A percentile compares a stretch with the other conserved stretches of the same genome.
Conservation (phyloP, 2,888 invertebrate genomes). For the Ophion costatus region DNA sequence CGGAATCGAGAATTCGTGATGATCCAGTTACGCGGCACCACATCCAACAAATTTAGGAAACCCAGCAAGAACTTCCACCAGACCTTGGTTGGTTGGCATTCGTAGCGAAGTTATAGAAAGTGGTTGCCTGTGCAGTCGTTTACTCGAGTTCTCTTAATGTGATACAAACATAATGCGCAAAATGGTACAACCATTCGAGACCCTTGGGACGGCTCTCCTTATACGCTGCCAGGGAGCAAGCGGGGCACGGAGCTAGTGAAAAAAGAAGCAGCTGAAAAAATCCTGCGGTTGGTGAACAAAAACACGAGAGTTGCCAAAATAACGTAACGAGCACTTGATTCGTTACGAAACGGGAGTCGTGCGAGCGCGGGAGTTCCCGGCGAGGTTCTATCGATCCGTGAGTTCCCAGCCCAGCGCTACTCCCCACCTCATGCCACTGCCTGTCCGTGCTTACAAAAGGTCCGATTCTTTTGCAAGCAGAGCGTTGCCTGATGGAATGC, state of each 20-base stretch:
- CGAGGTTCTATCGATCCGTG: constrained; percentile 40
- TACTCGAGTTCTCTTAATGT: no score
- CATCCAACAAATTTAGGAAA: no score
- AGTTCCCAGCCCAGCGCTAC: neutral
- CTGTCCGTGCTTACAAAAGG: constrained; percentile 33
- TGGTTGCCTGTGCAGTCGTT: no score
- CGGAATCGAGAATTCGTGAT: no score
- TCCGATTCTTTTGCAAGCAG: constrained; percentile 56
- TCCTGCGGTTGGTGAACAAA: neutral
- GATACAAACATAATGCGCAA: no score
- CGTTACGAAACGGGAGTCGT: constrained; percentile 32
- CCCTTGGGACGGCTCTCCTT: no score
- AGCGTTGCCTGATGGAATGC: constrained; percentile 46
- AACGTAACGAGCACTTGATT: constrained; percentile 44
- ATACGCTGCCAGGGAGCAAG: no score
- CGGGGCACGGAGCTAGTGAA: neutral
- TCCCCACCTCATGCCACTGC: neutral
- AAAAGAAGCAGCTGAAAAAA: neutral
- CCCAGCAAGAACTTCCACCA: no score
- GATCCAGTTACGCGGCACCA: no score
- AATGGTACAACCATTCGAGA: no score
- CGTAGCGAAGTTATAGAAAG: no score
- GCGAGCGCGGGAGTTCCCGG: constrained; percentile 5
- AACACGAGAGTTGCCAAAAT: constrained; percentile 28
- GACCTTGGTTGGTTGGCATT: no score